A percentile compares a stretch with the other conserved stretches of the same genome.
Conservation (phyloP, 2,113 vertebrate species). For the Nymphicus hollandicus region DNA sequence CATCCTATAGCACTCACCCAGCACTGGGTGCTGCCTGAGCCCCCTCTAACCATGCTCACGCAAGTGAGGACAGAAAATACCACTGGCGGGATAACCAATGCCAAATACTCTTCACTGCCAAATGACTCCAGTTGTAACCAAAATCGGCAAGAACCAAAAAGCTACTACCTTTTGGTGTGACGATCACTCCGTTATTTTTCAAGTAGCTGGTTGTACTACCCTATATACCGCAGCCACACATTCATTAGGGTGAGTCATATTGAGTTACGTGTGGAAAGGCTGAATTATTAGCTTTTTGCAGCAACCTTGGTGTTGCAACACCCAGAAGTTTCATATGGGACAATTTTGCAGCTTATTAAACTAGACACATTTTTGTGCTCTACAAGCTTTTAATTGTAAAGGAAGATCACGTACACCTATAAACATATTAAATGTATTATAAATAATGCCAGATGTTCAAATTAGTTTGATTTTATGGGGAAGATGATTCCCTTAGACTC, state of each 20-base stretch:
- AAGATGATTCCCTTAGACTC: background rate
- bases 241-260: background rate
- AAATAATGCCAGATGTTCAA: background rate
- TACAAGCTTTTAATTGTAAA: background rate
- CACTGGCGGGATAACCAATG: background rate
- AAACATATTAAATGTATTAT: background rate
- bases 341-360: background rate
- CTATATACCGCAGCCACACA: background rate
- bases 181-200: background rate
- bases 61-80: background rate
- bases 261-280: background rate
- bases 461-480: background rate
- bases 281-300: background rate
- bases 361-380: background rate
- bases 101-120: background rate
- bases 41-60: background rate
- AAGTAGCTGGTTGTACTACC: background rate
- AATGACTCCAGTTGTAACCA: background rate
- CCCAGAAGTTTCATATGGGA: background rate
- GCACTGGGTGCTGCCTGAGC: background rate
- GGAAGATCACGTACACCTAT: background rate
- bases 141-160: background rate
- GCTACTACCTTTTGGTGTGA: background rate
- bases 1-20: background rate
- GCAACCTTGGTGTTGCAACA: background rate